Conservation (phyloP, 2,888 invertebrate species). For the Nomada fucata region DNA sequence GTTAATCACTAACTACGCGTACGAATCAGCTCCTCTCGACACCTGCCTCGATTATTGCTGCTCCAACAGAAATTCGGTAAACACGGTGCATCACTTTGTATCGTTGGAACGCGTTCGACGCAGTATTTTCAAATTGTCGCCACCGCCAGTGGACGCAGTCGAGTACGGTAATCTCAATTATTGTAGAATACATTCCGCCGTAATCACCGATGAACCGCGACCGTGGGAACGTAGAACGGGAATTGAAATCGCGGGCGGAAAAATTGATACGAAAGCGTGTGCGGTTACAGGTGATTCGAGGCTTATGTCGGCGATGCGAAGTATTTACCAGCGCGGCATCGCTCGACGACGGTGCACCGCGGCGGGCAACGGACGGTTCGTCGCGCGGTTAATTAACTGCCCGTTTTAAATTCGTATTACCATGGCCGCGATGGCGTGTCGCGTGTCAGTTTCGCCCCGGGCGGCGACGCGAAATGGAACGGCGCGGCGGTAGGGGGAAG, state of each 20-base stretch:
- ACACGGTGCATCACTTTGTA: no score
- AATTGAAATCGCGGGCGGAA: background rate
- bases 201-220: background rate
- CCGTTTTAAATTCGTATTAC: conserved; percentile 73
- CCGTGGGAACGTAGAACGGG: background rate
- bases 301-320: conserved; percentile 32
- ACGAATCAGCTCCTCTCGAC: no score
- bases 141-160: no score
- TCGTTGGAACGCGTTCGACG: no score
- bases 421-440: conserved; percentile 63
- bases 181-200: background rate
- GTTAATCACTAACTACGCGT: no score
- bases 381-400: conserved; percentile 67
- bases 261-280: background rate
- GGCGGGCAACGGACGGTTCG: conserved; percentile 26
- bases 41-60: no score
- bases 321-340: conserved; percentile 46
- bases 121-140: no score
- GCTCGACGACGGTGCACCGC: conserved; percentile 35
- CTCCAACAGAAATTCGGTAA: no score
- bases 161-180: no score
- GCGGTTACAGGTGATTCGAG: background rate
- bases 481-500: background rate
- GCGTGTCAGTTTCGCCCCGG: conserved; percentile 59
- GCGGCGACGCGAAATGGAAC: conserved; percentile 28